Evolutionary conservation across 1,140 invertebrate genomes (phyloP), one percentile per base, ranked within the genome.

Genomic region (Lasioglossum albipes): DNA sequence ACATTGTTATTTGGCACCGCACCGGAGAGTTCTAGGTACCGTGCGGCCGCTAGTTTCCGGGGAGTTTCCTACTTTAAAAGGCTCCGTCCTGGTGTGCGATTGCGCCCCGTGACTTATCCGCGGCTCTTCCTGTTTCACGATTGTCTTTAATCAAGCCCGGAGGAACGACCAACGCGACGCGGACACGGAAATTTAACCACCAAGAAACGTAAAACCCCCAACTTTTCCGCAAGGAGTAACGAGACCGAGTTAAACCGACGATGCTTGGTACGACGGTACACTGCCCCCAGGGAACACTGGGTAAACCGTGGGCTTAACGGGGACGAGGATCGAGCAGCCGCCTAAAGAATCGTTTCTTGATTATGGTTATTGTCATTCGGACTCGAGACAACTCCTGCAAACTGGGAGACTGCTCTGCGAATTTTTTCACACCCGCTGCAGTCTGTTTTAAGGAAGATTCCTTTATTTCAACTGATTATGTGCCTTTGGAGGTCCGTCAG

Each of bases 1-100:
- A 93, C 93, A 93, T 93, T 93, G 93, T 93, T 93, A 93, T 93
- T 93, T 93, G 92, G 92, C 93, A 93, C 92, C 92, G 90, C 89
- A 86, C 90, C 88, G 90, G 91, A 91, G 93, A 92, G 92, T 93
- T 85, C 81, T 84, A 79, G 68, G 80, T 83, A 69, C 84, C 79
- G 81, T 88, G 87, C 84, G 89, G 88, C 90, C 89, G 89, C 88
- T 89, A 91, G 91, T 93, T 91, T 88, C 90, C 87, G 84, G 83
- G 79, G 87, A 93, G 92, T 93, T 92, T 92, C 87, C 91, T 90
- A 92, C 91, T 92, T 93, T 92, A 91, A 92, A 92, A 93, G 90
- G 89, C 90, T 86, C 89, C 84, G 87, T 89, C 89, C 74, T 73
- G 87, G 87, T 87, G 54, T 74, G 71, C 85, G 85, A 87, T 85